phyloP scores from a whole-genome alignment of 1,140 invertebrate species.

The Samia ricini region DNA sequence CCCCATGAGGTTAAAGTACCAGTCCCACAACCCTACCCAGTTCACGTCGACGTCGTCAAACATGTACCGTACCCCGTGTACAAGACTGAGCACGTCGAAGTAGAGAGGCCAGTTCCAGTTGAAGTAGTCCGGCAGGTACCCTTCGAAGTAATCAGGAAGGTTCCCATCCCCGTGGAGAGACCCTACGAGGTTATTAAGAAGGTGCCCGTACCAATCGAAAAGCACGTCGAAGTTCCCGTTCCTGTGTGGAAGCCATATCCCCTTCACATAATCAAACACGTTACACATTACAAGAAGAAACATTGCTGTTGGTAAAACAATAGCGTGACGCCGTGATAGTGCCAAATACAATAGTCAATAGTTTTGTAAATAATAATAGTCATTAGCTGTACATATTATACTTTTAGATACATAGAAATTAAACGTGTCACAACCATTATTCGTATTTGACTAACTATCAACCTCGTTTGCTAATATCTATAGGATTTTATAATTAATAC shows the following conservation, averaged over 20 bases:
- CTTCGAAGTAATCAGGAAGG: conserved; percentile 63
- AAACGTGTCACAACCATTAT: not conserved
- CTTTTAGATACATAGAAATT: conserved; percentile 6
- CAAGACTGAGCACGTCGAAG: conserved; percentile 65
- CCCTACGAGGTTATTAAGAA: conserved; percentile 70
- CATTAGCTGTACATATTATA: conserved; percentile 57
- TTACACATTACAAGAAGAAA: conserved; percentile 71
- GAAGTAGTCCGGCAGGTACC: conserved; percentile 67
- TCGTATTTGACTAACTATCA: not conserved
- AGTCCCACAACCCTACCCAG: conserved; percentile 71
- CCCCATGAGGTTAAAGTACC: conserved; percentile 65
- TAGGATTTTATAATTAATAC: too few species aligned
- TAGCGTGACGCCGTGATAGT: conserved; percentile 44
- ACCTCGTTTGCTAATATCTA: too few species aligned
- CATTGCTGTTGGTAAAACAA: conserved; percentile 61
- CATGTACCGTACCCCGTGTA: conserved; percentile 67
- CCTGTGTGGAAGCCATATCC: conserved; percentile 69
- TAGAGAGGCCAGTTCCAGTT: conserved; percentile 67
- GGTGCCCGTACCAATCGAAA: conserved; percentile 65
- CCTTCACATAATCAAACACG: conserved; percentile 68
- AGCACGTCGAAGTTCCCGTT: conserved; percentile 65
- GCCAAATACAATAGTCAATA: conserved; percentile 55
- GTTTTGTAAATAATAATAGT: conserved; percentile 64
- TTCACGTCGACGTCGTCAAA: conserved; percentile 68
- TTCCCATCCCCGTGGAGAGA: conserved; percentile 63